These are phyloP conservation scores for Scaptomyza parva DNA, from an alignment of 2,888 invertebrate genomes.

Conservation along the genomic window DNA sequence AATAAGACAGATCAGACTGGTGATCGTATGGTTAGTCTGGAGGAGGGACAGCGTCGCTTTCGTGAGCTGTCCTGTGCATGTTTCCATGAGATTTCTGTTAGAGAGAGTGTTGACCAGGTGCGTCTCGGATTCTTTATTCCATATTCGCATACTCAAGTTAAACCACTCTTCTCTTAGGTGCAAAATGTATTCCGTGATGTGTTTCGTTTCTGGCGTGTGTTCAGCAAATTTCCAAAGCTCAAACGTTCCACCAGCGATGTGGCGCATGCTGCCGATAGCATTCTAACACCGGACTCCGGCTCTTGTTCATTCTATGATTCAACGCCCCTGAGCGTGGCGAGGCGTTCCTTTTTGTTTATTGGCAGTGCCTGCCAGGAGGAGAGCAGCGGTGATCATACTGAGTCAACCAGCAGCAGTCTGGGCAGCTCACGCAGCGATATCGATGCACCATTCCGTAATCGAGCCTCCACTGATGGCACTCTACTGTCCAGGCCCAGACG, in stretches of 20 bases:
- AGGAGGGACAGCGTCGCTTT: conserved; percentile 90
- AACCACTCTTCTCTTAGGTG: conserved; percentile 86
- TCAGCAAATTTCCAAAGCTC: conserved; percentile 89
- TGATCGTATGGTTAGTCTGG: conserved; percentile 92
- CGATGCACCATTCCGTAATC: conserved; percentile 88
- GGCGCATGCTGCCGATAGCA: conserved; percentile 85
- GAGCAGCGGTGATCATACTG: conserved; percentile 86
- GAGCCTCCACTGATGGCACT: conserved; percentile 91
- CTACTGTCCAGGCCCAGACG: conserved; percentile 87
- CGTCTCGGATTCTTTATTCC: conserved; percentile 22
- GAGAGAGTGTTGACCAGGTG: conserved; percentile 93
- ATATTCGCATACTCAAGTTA: conserved; percentile 19
- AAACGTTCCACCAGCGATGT: conserved; percentile 87
- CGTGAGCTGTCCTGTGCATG: conserved; percentile 92
- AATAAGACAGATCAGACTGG: conserved; percentile 92
- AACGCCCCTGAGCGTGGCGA: conserved; percentile 71
- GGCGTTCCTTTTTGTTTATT: conserved; percentile 84
- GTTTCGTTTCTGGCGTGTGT: conserved; percentile 90
- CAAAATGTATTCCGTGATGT: conserved; percentile 91
- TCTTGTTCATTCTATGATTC: conserved; percentile 85
- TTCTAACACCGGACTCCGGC: conserved; percentile 86
- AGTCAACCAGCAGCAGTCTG: conserved; percentile 85
- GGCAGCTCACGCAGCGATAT: conserved; percentile 85
- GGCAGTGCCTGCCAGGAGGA: conserved; percentile 88
- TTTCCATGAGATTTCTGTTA: conserved; percentile 94